Evolutionary conservation across 2,113 vertebrate species (phyloP), one percentile per base, ranked within the genome.

Genomic region (Okapia johnstoni): DNA sequence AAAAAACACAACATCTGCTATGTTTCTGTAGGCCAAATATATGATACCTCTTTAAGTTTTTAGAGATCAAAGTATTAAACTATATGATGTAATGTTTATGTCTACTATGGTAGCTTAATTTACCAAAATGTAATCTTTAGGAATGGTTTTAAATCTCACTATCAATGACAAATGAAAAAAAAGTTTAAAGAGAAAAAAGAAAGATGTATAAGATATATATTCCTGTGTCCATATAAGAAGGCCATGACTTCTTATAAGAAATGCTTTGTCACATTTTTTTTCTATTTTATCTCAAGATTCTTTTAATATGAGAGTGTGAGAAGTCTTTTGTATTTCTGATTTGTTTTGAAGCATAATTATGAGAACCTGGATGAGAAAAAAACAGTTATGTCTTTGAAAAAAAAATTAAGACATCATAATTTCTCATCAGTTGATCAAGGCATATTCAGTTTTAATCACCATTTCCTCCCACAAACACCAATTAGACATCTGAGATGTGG

Each of bases 41-140:
- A 97, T 63, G 6, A 96, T 95, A 95, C n/a, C 10, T 6, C 19
- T 88, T 54, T 85, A 93, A 57, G 17, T 19, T 85, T 91, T 92
- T 61, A 88, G 50, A 94, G 90, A 96, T 96, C 87, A 91, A 97
- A 98, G 23, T 77, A 73, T 60, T 89, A 97, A 91, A 97, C 63
- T 80, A 79, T 46, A 89, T 85, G 61, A 58, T 87, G 63, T 97
- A 66, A 94, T 95, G 93, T 97, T 3, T 61, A 81, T 85, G 21
- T 88, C 60, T 48, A 92, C 17, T 73, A 63, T 90, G 93, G 3
- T 43, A 90, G 23, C 84, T 97, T 97, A 93, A 80, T 55, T 55
- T 61, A 85, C 17, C 94, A 3, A 93, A 98, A 97, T 91, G 55
- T 50, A 60, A 96, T 93, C 33, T 97, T 57, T 94, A 88, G 28